Evolutionary conservation across 2,888 invertebrate genomes (phyloP).

Genomic region (Argyra leucocephala): DNA sequence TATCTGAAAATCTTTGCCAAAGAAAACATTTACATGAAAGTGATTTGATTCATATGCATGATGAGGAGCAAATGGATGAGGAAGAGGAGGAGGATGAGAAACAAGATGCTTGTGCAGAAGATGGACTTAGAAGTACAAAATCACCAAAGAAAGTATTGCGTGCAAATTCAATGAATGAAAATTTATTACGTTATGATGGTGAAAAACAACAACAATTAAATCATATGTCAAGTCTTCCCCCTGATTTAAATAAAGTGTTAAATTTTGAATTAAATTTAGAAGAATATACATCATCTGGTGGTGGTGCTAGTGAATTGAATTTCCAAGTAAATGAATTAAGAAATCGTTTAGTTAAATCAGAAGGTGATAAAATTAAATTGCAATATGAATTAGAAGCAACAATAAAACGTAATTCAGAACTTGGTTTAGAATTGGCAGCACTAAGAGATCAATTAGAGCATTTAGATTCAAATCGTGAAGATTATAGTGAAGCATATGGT

Average conservation of each 20-base stretch:
- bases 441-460: slow-evolving; percentile 44
- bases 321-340: slow-evolving; percentile 52
- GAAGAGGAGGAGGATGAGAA: slow-evolving; percentile 25
- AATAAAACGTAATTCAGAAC: slow-evolving; percentile 49
- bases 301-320: slow-evolving; percentile 40
- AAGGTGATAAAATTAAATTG: slow-evolving; percentile 42
- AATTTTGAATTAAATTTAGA: slow-evolving; percentile 23
- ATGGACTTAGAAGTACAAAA: slow-evolving; percentile 28
- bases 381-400: slow-evolving; percentile 54
- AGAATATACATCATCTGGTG: slow-evolving; percentile 27
- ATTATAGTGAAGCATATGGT: slow-evolving; percentile 51
- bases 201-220: slow-evolving; percentile 18
- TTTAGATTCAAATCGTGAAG: slow-evolving; percentile 40
- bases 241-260: slow-evolving; percentile 31
- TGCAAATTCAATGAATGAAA: slow-evolving; percentile 38
- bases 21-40: slow-evolving; percentile 27
- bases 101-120: slow-evolving; percentile 20
- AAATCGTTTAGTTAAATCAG: slow-evolving; percentile 41
- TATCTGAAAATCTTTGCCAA: slow-evolving; percentile 44
- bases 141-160: slow-evolving; percentile 31
- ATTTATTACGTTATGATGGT: slow-evolving; percentile 23
- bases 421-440: slow-evolving; percentile 45
- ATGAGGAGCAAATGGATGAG: slow-evolving; percentile 26
- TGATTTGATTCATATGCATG: slow-evolving; percentile 26
- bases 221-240: slow-evolving; percentile 32